Percentiles rank a stretch among this genome's conserved stretches.
Evolutionary conservation across 2,113 vertebrate species (phyloP).

Genomic region (Neofelis nebulosa): DNA sequence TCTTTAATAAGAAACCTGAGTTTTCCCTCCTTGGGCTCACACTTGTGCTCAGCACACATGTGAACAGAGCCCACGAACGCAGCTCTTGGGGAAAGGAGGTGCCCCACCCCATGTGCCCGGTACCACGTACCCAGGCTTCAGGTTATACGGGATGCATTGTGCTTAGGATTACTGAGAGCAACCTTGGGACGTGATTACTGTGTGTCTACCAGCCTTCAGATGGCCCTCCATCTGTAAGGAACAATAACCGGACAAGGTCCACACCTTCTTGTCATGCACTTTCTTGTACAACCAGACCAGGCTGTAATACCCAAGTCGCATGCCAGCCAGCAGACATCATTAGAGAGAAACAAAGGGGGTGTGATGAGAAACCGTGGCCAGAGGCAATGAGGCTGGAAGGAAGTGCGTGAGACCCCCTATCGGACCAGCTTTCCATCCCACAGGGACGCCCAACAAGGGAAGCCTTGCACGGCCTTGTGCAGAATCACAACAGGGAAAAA

Average conservation of each 20-base stretch:
- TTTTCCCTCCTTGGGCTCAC: not conserved
- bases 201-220: not conserved
- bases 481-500: not conserved
- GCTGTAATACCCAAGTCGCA: not conserved
- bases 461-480: not conserved
- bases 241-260: not conserved
- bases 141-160: accelerated
- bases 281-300: not conserved
- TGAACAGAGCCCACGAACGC: not conserved
- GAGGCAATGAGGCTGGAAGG: not conserved
- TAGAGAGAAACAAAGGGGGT: not conserved
- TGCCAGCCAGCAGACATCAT: not conserved
- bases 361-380: not conserved
- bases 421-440: not conserved
- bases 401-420: not conserved
- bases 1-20: not conserved
- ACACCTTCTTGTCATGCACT: not conserved
- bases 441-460: not conserved
- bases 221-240: not conserved
- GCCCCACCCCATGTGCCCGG: no score
- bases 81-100: accelerated
- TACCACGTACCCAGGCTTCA: not conserved
- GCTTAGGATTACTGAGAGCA: not conserved
- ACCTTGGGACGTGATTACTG: not conserved
- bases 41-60: not conserved